Percentiles rank a stretch among this genome's conserved stretches.
Conservation (phyloP, 2,113 vertebrate species). For the Scomber scombrus region DNA sequence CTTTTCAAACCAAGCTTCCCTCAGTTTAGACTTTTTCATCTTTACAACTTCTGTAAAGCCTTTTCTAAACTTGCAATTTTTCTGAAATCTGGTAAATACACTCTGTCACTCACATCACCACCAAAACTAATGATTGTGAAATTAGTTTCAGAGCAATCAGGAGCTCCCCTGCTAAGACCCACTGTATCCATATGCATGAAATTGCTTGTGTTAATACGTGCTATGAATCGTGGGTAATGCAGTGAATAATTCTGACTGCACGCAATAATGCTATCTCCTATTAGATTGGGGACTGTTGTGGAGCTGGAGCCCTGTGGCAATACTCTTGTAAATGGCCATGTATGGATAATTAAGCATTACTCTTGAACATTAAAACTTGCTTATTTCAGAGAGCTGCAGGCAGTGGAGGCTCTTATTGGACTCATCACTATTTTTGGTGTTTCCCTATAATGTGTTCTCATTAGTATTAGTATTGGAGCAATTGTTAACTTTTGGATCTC, state of each 20-base stretch:
- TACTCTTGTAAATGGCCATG: slow-evolving; percentile 93
- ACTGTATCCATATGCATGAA: slow-evolving; percentile 99
- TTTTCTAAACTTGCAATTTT: slow-evolving; percentile 66
- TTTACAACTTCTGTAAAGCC: slow-evolving; percentile 37
- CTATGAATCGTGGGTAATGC: slow-evolving; percentile 95
- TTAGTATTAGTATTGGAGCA: slow-evolving; percentile 62
- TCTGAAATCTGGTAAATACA: slow-evolving; percentile 72
- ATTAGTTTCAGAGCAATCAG: slow-evolving; percentile 99
- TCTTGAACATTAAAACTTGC: slow-evolving; percentile 89
- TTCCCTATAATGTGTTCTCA: slow-evolving; percentile 65
- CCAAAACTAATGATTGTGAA: slow-evolving; percentile 99
- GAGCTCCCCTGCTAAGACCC: slow-evolving; percentile 93
- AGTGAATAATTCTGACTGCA: slow-evolving; percentile 95
- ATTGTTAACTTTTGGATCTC: slow-evolving; percentile 59
- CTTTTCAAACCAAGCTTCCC: slow-evolving; percentile 9
- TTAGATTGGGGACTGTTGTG: slow-evolving; percentile 87
- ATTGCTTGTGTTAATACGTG: slow-evolving; percentile 98
- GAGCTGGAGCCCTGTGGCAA: slow-evolving; percentile 91
- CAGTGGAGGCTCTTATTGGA: slow-evolving; percentile 75
- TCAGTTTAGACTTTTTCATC: slow-evolving; percentile 27
- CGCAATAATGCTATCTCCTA: slow-evolving; percentile 94
- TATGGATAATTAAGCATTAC: slow-evolving; percentile 90
- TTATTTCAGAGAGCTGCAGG: slow-evolving; percentile 85
- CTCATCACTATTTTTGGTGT: slow-evolving; percentile 67
- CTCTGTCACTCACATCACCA: slow-evolving; percentile 73